A percentile compares a stretch with the other conserved stretches of the same genome.
phyloP scores from a whole-genome alignment of 2,113 vertebrate species.

The Todiramphus saurophagus region DNA sequence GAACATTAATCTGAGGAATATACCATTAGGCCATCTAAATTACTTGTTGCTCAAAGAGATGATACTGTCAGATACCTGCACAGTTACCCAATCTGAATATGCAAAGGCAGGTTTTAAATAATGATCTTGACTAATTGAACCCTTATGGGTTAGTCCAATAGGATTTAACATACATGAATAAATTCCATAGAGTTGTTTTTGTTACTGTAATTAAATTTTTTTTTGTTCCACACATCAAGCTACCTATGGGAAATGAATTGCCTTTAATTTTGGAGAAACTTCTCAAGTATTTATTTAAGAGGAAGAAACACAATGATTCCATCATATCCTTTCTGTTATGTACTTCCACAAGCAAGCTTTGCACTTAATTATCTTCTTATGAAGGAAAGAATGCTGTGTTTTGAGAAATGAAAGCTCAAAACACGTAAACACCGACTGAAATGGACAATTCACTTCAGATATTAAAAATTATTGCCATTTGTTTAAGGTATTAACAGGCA shows the following conservation, averaged over 20 bases:
- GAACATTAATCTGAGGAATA: not conserved
- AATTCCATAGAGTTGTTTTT: not conserved
- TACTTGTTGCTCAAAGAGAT: not conserved
- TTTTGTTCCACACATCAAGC: not conserved
- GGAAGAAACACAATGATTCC: not conserved
- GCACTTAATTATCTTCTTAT: not conserved
- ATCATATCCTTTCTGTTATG: not conserved
- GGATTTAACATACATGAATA: not conserved
- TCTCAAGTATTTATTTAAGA: not conserved
- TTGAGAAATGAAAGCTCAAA: not conserved
- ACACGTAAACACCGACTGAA: not conserved
- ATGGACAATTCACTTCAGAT: not conserved
- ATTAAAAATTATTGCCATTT: not conserved
- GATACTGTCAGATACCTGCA: not conserved
- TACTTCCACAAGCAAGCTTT: not conserved
- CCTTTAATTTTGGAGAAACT: not conserved
- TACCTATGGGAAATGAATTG: not conserved
- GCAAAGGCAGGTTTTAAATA: not conserved
- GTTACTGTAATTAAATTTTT: not conserved
- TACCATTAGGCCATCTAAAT: not conserved
- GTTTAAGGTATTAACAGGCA: not conserved
- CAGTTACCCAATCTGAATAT: not conserved
- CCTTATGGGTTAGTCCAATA: not conserved
- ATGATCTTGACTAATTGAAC: not conserved
- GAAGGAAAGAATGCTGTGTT: not conserved